Evolutionary conservation across 2,888 invertebrate genomes (phyloP).

Genomic region (Drosophila tanythrix): DNA sequence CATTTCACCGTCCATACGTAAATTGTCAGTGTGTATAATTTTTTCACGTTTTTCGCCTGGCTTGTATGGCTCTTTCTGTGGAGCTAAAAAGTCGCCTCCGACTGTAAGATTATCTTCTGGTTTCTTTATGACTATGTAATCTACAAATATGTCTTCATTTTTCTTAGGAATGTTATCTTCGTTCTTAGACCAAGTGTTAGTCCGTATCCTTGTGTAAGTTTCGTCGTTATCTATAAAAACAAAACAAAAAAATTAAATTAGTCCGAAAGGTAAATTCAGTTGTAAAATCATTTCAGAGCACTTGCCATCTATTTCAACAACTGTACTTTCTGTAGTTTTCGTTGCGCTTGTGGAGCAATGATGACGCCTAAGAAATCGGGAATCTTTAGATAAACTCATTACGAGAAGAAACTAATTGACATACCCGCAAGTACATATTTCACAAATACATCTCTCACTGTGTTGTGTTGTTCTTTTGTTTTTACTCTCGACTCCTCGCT

Average conservation of each 20-base stretch:
- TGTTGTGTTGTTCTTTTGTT: constrained; percentile 82
- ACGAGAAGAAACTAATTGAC: constrained; percentile 79
- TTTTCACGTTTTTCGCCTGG: constrained; percentile 86
- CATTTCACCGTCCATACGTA: constrained; percentile 87
- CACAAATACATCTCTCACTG: constrained; percentile 93
- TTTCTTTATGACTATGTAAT: constrained; percentile 82
- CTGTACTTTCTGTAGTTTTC: constrained; percentile 65
- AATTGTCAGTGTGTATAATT: constrained; percentile 86
- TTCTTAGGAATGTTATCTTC: constrained; percentile 86
- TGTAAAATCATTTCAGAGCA: background rate
- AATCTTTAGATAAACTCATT: too few species aligned
- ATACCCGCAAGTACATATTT: constrained; percentile 96
- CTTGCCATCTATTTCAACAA: constrained; percentile 65
- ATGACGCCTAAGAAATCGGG: constrained; percentile 88
- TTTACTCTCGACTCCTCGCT: constrained; percentile 83
- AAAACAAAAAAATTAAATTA: background rate
- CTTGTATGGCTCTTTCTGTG: constrained; percentile 84
- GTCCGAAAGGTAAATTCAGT: background rate
- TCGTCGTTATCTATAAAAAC: constrained; percentile 71
- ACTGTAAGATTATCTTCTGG: constrained; percentile 88
- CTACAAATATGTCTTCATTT: constrained; percentile 80
- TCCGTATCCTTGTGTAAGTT: constrained; percentile 75
- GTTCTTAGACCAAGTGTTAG: constrained; percentile 83
- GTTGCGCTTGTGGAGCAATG: constrained; percentile 89
- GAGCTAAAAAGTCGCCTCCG: constrained; percentile 87